phyloP scores from a whole-genome alignment of 2,113 vertebrate genomes.

The Actenoides hombroni region DNA sequence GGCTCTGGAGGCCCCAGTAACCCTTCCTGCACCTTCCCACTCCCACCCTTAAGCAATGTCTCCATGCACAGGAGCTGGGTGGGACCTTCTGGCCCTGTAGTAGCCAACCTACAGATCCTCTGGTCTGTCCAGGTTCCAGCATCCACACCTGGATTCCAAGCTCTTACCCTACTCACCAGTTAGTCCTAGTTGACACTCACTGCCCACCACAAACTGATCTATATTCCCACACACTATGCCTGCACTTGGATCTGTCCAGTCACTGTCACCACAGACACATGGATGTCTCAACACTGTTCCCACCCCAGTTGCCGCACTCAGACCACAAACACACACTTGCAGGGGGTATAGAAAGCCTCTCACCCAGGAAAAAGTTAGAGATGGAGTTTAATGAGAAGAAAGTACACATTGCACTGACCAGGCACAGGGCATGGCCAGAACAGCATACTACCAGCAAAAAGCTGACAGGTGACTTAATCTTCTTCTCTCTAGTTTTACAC shows the following conservation, averaged over 20 bases:
- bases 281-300: background rate
- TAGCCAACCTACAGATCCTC: background rate
- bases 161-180: background rate
- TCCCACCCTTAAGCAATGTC: background rate
- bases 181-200: background rate
- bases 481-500: background rate
- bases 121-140: background rate
- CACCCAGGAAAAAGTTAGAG: background rate
- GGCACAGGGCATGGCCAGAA: background rate
- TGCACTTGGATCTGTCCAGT: background rate
- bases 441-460: background rate
- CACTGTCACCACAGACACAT: no score
- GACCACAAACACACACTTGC: background rate
- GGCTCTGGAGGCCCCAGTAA: background rate
- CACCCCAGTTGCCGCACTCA: background rate
- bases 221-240: background rate
- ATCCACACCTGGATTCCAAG: background rate
- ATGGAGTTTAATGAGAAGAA: background rate
- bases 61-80: background rate
- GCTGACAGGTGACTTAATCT: background rate
- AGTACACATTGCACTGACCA: background rate
- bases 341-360: background rate
- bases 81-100: background rate
- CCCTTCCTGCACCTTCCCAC: rapidly evolving
- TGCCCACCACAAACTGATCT: background rate